Percentiles rank a stretch among this genome's conserved stretches.
phyloP scores from a whole-genome alignment of 2,113 vertebrate species.

The Eolophus roseicapilla region DNA sequence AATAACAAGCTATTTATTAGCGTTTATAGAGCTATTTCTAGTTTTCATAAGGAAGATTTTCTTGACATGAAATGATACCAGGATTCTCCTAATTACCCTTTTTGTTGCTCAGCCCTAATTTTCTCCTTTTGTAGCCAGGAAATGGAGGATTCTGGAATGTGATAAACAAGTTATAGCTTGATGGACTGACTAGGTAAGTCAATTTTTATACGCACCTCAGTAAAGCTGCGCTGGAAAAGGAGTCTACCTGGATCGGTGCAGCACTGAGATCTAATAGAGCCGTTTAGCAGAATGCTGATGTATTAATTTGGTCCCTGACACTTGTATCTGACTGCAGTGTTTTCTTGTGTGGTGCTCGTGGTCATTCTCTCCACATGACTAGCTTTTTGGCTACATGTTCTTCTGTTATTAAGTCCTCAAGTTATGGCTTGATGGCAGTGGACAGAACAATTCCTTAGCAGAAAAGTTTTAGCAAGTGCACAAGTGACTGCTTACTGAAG shows the following conservation, averaged over 20 bases:
- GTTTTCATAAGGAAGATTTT: neutral
- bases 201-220: neutral
- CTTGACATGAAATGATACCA: neutral
- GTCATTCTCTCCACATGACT: neutral
- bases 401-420: constrained; percentile 48
- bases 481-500: constrained; percentile 26
- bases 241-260: neutral
- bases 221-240: neutral
- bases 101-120: neutral
- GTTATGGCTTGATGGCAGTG: constrained; percentile 15
- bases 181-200: neutral
- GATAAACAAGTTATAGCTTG: neutral
- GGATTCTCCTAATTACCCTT: neutral
- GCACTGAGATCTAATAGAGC: neutral
- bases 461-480: constrained; percentile 25
- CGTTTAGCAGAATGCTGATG: neutral
- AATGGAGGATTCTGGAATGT: neutral
- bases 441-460: constrained; percentile 51
- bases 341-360: neutral
- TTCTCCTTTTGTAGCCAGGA: neutral
- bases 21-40: neutral
- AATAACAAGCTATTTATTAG: neutral
- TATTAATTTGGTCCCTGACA: neutral
- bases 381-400: constrained; percentile 19
- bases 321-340: neutral